These are phyloP conservation scores for human DNA, from an alignment of 2,113 vertebrate species.

Conservation along the genomic window GRCh38 chr15:58409001-58409500, in stretches of 20 bases:
- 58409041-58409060: too few relatives aligned
- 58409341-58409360: neutral
- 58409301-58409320: neutral
- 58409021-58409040: too few relatives aligned
- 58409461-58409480: conserved; percentile 22
- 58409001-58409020: too few relatives aligned
- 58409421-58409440: conserved; percentile 8
- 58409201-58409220: neutral
- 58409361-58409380: neutral
- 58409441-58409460: conserved; percentile 3
- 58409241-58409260: neutral
- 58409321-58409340: neutral
- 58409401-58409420: neutral
- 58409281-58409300: neutral
- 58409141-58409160: too few relatives aligned
- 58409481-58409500: neutral
- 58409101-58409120: too few relatives aligned
- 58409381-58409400: neutral
- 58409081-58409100: too few relatives aligned
- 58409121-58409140: too few relatives aligned
- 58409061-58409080: too few relatives aligned
- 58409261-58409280: neutral
- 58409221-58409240: neutral
- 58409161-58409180: fast-evolving
- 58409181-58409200: neutral